Conservation (phyloP, 2,797 vertebrate genomes). For the Neoniphon sammara region DNA sequence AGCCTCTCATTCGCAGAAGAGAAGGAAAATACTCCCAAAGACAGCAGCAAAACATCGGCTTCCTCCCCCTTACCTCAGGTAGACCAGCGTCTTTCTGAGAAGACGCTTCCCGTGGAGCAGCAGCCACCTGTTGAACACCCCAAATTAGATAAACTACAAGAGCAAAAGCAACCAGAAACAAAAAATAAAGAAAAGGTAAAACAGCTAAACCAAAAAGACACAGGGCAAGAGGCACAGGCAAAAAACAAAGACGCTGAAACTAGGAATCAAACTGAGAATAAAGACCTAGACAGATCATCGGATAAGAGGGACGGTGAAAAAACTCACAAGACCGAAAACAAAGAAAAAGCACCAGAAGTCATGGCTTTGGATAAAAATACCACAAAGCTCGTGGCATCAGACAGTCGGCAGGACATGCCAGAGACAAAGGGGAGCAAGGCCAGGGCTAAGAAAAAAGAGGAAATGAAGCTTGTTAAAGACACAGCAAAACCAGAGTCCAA, state of each 20-base stretch:
- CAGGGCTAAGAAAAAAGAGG: slow-evolving; percentile 24
- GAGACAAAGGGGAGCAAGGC: slow-evolving; percentile 26
- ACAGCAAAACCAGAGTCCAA: slow-evolving; percentile 27
- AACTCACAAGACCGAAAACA: slow-evolving; percentile 27
- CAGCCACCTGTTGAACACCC: slow-evolving; percentile 17
- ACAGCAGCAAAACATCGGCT: slow-evolving; percentile 21
- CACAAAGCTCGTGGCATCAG: slow-evolving; percentile 1
- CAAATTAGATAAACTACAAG: slow-evolving; percentile 30
- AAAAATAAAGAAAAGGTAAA: slow-evolving; percentile 35
- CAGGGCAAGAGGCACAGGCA: slow-evolving; percentile 4
- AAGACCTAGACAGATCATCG: slow-evolving; percentile 10
- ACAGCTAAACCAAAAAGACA: slow-evolving; percentile 24
- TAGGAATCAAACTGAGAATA: slow-evolving; percentile 19
- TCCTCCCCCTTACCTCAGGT: slow-evolving; percentile 23
- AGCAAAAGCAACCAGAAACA: slow-evolving; percentile 11
- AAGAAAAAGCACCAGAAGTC: slow-evolving; percentile 26
- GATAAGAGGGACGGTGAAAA: slow-evolving; percentile 20
- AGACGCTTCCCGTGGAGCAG: slow-evolving; percentile 22
- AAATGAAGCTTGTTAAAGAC: slow-evolving; percentile 13
- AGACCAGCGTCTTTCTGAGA: slow-evolving; percentile 19
- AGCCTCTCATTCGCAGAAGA: slow-evolving; percentile 40
- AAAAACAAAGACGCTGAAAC: slow-evolving; percentile 22
- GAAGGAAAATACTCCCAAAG: slow-evolving; percentile 33
- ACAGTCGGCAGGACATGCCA: slow-evolving; percentile 5
- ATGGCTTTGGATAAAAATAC: neutral